Evolutionary conservation across 64 coral and sea anemone species (phyloP), one percentile per base, ranked within the genome.

Genomic region (Astreopora myriophthalma): DNA sequence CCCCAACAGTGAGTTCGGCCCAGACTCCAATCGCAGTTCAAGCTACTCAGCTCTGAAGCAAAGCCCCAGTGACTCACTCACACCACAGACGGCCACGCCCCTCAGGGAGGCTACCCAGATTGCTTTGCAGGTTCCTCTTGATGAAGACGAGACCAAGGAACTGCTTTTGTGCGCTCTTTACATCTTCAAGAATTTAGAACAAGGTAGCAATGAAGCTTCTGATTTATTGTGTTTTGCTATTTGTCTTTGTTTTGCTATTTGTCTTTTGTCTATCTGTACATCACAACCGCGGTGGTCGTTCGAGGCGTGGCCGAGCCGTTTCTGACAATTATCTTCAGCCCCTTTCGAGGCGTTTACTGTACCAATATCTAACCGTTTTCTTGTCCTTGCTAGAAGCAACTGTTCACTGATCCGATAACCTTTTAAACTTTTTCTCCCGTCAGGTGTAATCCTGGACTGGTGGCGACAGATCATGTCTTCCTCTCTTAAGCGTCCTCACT

Each of bases 111-210:
- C 93, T 34, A 95, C 94, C 34, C 94, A 95, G 83, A 99, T 99
- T 29, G 87, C 94, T 63, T 81, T 95, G 55, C 94, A 99, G 69
- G 83, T 99, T 16, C 97, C 94, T 5, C 78, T 99, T 57, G 97
- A 99, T 36, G 97, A 99, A 20, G 97, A 99, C 39, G 97, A 99
- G 48, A 96, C 97, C 0, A 99, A 99, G 19, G 94, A 99, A 26
- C 66, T 99, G 1, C 48, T 99, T 26, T 84, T 99, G 19, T 99
- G 97, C 48, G 78, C 95, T 48, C 67, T 87, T 61, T 99, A 96
- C 76, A 99, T 99, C 81, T 33, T 96, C 17, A 99, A 99, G 76
- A 99, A 99, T 80, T 79, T 99, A 55, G 97, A 99, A 9, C 97
- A 99, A 91, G 93, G 96, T 98, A 20, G 1, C 3, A 6, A 73